These are phyloP conservation scores for Balaeniceps rex DNA, from an alignment of 2,113 vertebrate genomes.

Conservation along the genomic window DNA sequence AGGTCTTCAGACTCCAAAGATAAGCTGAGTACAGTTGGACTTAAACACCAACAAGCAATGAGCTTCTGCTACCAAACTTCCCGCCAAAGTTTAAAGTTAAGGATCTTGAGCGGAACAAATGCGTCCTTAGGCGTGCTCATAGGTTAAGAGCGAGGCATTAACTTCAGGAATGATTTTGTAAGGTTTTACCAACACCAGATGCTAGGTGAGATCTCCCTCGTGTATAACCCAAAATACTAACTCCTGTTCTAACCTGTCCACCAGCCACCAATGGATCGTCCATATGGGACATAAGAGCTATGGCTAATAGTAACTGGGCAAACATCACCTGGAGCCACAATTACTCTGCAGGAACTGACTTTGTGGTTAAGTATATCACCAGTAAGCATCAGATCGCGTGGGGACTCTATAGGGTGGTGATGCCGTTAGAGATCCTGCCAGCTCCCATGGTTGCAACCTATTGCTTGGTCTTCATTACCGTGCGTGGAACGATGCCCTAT, in stretches of 20 bases:
- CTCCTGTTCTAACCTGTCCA: constrained; percentile 81
- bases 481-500: not conserved
- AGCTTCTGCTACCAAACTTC: not conserved
- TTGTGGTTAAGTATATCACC: constrained; percentile 98
- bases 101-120: not conserved
- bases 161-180: not conserved
- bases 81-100: not conserved
- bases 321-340: constrained; percentile 98
- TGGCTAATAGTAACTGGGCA: constrained; percentile 96
- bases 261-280: constrained; percentile 80
- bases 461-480: not conserved
- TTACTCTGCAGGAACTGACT: constrained; percentile 91
- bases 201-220: not conserved
- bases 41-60: rapidly evolving
- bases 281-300: constrained; percentile 96
- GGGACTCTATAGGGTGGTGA: constrained; percentile 54
- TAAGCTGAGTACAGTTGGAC: not conserved
- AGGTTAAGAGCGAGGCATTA: not conserved
- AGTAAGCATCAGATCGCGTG: constrained; percentile 88
- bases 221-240: constrained; percentile 64
- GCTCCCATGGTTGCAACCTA: not conserved
- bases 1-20: not conserved
- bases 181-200: not conserved
- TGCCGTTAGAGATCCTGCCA: constrained; percentile 42
- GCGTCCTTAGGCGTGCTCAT: rapidly evolving